Percentiles rank a stretch among this genome's conserved stretches.
Evolutionary conservation across 2,113 vertebrate species (phyloP).

Genomic region (Corythaeola cristata): DNA sequence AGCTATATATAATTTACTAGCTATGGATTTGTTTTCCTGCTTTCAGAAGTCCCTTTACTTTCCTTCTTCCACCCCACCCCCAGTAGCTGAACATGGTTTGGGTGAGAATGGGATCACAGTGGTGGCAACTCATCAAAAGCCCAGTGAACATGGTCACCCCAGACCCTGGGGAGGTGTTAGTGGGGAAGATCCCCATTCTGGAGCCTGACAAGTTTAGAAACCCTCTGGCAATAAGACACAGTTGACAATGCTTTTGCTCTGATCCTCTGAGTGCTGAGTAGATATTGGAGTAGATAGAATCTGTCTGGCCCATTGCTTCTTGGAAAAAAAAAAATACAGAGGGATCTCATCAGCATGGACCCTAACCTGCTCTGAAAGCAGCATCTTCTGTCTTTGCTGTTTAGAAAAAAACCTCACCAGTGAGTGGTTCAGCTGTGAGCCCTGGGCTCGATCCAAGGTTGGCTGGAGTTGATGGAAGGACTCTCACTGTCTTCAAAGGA

Average conservation of each 20-base stretch:
- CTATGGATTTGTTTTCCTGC: constrained; percentile 67
- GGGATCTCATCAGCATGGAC: neutral
- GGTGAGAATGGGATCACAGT: neutral
- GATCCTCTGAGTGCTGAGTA: neutral
- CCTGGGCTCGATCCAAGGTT: neutral
- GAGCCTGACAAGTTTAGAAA: neutral
- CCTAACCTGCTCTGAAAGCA: neutral
- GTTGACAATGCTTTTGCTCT: neutral
- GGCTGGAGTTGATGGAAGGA: neutral
- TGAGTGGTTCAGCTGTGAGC: neutral
- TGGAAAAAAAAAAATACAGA: neutral
- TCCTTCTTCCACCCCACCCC: too few relatives aligned
- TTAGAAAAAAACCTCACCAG: neutral
- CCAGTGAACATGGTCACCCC: neutral
- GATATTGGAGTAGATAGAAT: neutral
- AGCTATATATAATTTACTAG: constrained; percentile 62
- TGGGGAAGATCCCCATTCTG: neutral
- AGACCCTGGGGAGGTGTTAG: neutral
- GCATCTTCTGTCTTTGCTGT: neutral
- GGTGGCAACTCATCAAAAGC: neutral
- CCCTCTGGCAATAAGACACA: neutral
- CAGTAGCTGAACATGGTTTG: neutral
- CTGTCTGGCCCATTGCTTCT: neutral
- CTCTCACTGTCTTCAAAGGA: neutral
- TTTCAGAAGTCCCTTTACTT: constrained; percentile 28